phyloP scores from a whole-genome alignment of 2,113 vertebrate genomes.

The Illadopsis cleaveri region DNA sequence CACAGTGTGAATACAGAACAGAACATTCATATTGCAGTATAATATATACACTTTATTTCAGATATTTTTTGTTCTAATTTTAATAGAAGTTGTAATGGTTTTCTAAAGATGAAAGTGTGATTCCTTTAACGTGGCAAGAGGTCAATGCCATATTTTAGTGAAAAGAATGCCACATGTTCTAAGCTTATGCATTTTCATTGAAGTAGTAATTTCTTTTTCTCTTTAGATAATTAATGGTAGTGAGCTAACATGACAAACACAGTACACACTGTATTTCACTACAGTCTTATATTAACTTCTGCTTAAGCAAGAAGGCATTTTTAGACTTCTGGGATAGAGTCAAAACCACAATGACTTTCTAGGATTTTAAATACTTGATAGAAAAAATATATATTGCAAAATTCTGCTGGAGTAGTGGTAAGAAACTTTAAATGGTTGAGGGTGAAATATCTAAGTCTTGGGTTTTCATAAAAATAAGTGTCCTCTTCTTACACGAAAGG shows the following conservation, averaged over 20 bases:
- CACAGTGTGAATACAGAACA: neutral
- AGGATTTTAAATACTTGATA: neutral
- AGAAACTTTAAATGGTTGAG: neutral
- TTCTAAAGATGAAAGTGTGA: neutral
- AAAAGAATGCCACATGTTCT: neutral
- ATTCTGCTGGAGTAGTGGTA: neutral
- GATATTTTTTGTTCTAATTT: neutral
- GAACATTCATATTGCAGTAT: neutral
- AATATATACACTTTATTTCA: neutral
- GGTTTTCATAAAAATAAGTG: neutral
- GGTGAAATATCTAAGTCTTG: neutral
- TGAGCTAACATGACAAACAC: neutral
- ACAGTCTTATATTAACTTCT: neutral
- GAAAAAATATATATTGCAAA: neutral
- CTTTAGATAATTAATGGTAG: neutral
- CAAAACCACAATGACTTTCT: neutral
- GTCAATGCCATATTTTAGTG: neutral
- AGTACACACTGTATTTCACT: neutral
- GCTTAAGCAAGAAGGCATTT: neutral
- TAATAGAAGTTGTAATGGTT: neutral
- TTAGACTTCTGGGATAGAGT: neutral
- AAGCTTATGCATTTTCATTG: neutral
- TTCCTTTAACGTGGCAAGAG: neutral
- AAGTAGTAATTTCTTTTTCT: neutral
- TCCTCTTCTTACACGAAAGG: neutral